Evolutionary conservation across 2,888 invertebrate species (phyloP).

Genomic region (Erebia palarica): DNA sequence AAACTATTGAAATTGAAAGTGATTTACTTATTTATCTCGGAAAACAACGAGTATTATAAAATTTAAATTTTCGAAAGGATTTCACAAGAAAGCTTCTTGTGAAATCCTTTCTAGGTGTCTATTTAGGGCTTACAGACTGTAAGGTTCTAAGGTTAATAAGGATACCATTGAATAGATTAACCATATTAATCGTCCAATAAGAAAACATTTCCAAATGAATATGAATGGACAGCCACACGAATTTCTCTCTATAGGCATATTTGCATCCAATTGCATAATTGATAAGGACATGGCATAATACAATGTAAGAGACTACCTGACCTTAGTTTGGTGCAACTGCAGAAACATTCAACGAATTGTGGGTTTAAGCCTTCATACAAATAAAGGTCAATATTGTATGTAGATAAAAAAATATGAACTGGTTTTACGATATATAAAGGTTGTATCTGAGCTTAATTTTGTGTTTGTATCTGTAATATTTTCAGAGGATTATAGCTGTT

Average conservation of each 20-base stretch:
- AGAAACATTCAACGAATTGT: conserved; percentile 5
- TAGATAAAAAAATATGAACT: neutral
- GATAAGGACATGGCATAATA: conserved; percentile 34
- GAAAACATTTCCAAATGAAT: conserved; percentile 28
- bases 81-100: neutral
- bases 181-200: conserved; percentile 19
- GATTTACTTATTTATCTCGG: too few relatives aligned
- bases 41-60: too few relatives aligned
- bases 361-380: neutral
- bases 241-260: conserved; percentile 25
- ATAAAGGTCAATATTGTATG: conserved; percentile 22
- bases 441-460: conserved; percentile 16
- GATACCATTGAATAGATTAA: conserved; percentile 16
- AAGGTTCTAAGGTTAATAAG: conserved; percentile 3
- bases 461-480: neutral
- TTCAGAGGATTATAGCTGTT: conserved; percentile 13
- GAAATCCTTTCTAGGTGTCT: neutral
- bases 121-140: neutral
- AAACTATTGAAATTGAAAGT: too few relatives aligned
- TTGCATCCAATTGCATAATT: conserved; percentile 38
- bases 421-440: conserved; percentile 4
- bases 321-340: conserved; percentile 11
- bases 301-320: conserved; percentile 20
- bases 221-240: conserved; percentile 23
- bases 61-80: neutral